Base-by-base conservation (phyloP, 2,797 vertebrate species). In the Gallinago nigripennis region DNA sequence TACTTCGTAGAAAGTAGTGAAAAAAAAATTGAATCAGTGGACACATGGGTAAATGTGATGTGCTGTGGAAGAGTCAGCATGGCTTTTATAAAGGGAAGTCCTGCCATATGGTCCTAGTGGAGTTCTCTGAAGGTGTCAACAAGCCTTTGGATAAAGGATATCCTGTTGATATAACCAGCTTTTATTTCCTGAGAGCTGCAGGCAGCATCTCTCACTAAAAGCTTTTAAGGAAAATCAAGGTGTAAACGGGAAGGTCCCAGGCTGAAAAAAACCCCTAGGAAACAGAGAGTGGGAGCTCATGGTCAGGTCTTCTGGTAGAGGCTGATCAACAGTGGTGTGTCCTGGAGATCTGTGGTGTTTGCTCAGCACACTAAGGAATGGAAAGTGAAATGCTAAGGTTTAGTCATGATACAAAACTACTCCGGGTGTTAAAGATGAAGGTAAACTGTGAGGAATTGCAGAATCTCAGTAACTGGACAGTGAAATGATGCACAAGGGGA, bases 151-250 rank as follows among this genome's bases (percentile, higher is more conserved):
- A 95, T 96, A 82, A 93, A 97, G 96, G 96, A 97, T 88, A 95
- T 97, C 96, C 96, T 97, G 96, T 95, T 97, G 94, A 97, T 90
- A 95, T 53, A 96, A 88, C 88, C 78, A 86, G 71, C 48, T 63
- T 95, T 90, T 90, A 95, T 73, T 95, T 96, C 96, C 95, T 93
- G 91, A 82, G 71, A 66, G 39, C 95, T 85, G 86, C 86, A 86
- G 86, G 94, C 86, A 84, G 71, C 71, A 82, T 90, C 90, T 87
- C 88, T 95, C 95, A 92, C 39, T 86, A 95, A 82, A 82, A 71
- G 88, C 83, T 95, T 93, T 87, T 93, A 95, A 95, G 78, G 70
- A 93, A 92, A 84, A 63, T 77, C 86, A 60, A 84, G 66, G 81
- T 4, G 0, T 73, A 92, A 92, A 90, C 58, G 63, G 51, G 70